Percentiles rank a stretch among this genome's conserved stretches.
phyloP scores from a whole-genome alignment of 1,140 invertebrate species.

The Aphaenogaster floridana region DNA sequence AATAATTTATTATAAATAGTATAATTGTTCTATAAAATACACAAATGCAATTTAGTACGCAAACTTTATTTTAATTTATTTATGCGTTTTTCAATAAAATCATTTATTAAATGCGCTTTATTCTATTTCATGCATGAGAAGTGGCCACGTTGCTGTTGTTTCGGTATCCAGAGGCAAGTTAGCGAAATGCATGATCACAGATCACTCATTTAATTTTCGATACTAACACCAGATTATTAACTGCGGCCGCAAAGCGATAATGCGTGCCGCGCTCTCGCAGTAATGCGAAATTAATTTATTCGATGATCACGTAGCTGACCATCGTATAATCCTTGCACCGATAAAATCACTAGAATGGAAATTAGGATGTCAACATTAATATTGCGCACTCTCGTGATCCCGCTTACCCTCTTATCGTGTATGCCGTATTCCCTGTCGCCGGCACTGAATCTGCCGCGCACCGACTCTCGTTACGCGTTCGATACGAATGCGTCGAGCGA shows the following conservation, averaged over 20 bases:
- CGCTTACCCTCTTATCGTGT: constrained; percentile 39
- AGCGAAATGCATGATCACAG: not conserved
- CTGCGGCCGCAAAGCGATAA: constrained; percentile 47
- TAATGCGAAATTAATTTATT: constrained; percentile 72
- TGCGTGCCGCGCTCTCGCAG: constrained; percentile 28
- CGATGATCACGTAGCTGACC: constrained; percentile 50
- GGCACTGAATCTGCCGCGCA: not conserved
- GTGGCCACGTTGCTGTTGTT: not conserved
- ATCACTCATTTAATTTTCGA: constrained; percentile 61
- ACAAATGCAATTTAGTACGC: not conserved
- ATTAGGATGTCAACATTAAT: constrained; percentile 68
- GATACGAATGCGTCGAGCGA: constrained; percentile 34
- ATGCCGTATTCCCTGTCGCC: constrained; percentile 16
- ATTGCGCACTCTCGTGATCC: constrained; percentile 18
- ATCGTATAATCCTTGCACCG: constrained; percentile 40
- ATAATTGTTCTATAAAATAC: not conserved
- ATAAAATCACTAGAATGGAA: constrained; percentile 65
- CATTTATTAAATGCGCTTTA: not conserved
- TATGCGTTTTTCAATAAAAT: not conserved
- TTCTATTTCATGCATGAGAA: not conserved
- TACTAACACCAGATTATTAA: constrained; percentile 61
- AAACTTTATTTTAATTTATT: not conserved
- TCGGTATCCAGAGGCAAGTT: not conserved
- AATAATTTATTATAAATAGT: not conserved
- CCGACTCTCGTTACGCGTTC: constrained; percentile 18